Evolutionary conservation across 2,888 invertebrate genomes (phyloP).

Genomic region (Amphipoea oculea): DNA sequence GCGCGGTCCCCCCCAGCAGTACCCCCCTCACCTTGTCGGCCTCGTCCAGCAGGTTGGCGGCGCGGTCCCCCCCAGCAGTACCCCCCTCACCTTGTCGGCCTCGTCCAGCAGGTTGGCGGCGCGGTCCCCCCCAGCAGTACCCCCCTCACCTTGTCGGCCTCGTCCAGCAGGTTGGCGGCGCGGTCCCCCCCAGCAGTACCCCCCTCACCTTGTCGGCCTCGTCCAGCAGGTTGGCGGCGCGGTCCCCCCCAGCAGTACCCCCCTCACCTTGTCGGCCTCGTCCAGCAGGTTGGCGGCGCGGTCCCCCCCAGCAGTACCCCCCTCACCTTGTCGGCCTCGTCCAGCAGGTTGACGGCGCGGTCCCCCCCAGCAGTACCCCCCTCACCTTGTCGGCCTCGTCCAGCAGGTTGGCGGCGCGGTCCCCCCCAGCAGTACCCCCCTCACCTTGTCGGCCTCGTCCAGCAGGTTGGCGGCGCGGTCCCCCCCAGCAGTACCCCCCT

Average conservation of each 20-base stretch:
- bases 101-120: conserved; percentile 85
- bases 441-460: too few relatives aligned
- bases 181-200: conserved; percentile 93
- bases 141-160: conserved; percentile 73
- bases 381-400: too few relatives aligned
- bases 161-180: conserved; percentile 88
- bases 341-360: conserved; percentile 89
- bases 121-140: conserved; percentile 93
- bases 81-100: conserved; percentile 79
- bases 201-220: conserved; percentile 74
- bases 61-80: conserved; percentile 93
- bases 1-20: conserved; percentile 93
- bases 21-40: conserved; percentile 83
- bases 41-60: conserved; percentile 79
- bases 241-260: conserved; percentile 93
- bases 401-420: too few relatives aligned
- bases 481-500: too few relatives aligned
- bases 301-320: conserved; percentile 93
- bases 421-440: too few relatives aligned
- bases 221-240: conserved; percentile 88
- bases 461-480: too few relatives aligned
- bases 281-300: conserved; percentile 88
- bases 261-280: conserved; percentile 64
- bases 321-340: conserved; percentile 60
- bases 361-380: neutral